Evolutionary conservation across 1,140 invertebrate genomes (phyloP).

Genomic region (Philotrypesis tridentata): DNA sequence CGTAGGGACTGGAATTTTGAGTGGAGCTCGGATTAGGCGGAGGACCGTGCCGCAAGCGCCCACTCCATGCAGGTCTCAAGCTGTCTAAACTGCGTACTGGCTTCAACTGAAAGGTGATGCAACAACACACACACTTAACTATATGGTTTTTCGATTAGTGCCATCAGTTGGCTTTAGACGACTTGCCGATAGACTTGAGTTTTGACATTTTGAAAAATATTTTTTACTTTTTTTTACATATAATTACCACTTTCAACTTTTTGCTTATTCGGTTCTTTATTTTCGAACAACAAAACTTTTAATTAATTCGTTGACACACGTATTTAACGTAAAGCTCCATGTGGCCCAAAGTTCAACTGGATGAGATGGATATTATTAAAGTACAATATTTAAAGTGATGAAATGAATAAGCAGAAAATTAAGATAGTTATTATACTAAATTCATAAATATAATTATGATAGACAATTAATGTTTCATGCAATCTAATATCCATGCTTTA

Average conservation of each 20-base stretch:
- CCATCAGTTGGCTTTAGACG: not conserved
- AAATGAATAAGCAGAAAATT: not conserved
- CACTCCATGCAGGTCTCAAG: constrained; percentile 73
- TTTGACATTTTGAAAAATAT: not conserved
- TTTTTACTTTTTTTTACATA: not conserved
- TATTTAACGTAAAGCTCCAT: too few species aligned
- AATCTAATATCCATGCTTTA: not conserved
- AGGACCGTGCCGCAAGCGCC: constrained; percentile 65
- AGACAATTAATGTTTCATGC: not conserved
- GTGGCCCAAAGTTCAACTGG: too few species aligned
- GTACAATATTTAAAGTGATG: too few species aligned
- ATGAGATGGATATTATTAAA: too few species aligned
- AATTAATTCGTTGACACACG: too few species aligned
- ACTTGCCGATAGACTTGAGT: not conserved
- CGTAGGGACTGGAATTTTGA: constrained; percentile 55
- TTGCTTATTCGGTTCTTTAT: not conserved
- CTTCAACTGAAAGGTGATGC: constrained; percentile 74
- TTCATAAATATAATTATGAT: not conserved
- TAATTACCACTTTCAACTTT: not conserved
- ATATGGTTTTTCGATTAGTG: not conserved
- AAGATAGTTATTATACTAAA: not conserved
- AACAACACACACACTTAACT: constrained; percentile 44
- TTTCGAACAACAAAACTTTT: not conserved
- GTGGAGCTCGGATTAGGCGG: constrained; percentile 60
- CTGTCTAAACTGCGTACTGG: constrained; percentile 78